Percentiles rank a stretch among this genome's conserved stretches.
Conservation (phyloP, 2,797 vertebrate genomes). For the Chelonia mydas region DNA sequence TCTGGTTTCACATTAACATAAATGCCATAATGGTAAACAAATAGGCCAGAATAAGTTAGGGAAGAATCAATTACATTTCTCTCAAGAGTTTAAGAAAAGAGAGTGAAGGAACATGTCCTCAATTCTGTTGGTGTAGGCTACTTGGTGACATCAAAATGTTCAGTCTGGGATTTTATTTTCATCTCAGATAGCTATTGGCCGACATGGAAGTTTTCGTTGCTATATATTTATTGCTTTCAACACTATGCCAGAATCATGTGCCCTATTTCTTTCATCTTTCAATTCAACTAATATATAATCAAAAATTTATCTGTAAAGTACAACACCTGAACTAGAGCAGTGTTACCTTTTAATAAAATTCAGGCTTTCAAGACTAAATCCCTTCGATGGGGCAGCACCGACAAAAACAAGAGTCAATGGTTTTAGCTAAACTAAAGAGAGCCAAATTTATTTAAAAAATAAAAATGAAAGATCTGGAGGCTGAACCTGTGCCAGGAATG, state of each 20-base stretch:
- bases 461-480: neutral
- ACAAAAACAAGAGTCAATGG: neutral
- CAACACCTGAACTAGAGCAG: neutral
- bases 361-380: neutral
- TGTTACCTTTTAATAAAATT: neutral
- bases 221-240: neutral
- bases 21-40: neutral
- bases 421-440: constrained; percentile 19
- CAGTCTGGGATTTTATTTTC: neutral
- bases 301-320: neutral
- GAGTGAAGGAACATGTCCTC: neutral
- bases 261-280: neutral
- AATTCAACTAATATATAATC: neutral
- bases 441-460: constrained; percentile 2
- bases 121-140: neutral
- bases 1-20: neutral
- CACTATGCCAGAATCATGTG: neutral
- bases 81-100: neutral
- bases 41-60: neutral
- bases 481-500: neutral
- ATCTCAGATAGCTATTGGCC: neutral
- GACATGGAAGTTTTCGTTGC: neutral
- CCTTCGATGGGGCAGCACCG: neutral
- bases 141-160: neutral
- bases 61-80: neutral